Conservation (phyloP, 2,113 vertebrate species). For the Cyprinus carpio region DNA sequence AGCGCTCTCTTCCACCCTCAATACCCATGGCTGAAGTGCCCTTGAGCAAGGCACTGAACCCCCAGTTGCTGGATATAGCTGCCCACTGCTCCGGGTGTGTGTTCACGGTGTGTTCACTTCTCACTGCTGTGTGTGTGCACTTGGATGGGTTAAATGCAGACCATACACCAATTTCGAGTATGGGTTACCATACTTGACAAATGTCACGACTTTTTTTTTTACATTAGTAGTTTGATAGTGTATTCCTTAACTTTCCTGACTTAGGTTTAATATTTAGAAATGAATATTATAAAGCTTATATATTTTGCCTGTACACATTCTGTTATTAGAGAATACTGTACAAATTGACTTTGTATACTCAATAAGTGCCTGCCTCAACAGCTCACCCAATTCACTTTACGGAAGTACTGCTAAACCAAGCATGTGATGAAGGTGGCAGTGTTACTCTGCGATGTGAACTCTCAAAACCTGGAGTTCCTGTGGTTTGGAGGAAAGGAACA, state of each 20-base stretch:
- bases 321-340: not conserved
- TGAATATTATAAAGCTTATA: not conserved
- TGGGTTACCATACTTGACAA: too few relatives aligned
- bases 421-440: constrained; percentile 74
- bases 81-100: too few relatives aligned
- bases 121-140: too few relatives aligned
- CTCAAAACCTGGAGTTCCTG: constrained; percentile 56
- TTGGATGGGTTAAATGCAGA: too few relatives aligned
- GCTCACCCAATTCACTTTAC: constrained; percentile 58
- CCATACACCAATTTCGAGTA: too few relatives aligned
- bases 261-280: not conserved
- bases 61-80: too few relatives aligned
- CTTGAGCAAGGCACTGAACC: too few relatives aligned
- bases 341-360: not conserved
- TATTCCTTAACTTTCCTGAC: not conserved
- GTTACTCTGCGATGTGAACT: constrained; percentile 79
- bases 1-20: too few relatives aligned
- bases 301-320: not conserved
- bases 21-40: too few relatives aligned
- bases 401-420: constrained; percentile 73
- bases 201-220: too few relatives aligned
- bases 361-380: constrained; percentile 47
- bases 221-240: not conserved
- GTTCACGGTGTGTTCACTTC: too few relatives aligned
- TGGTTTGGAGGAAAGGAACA: constrained; percentile 80